A percentile compares a stretch with the other conserved stretches of the same genome.
Evolutionary conservation across 1,140 invertebrate genomes (phyloP).

Genomic region (Drosophila fuyamai): DNA sequence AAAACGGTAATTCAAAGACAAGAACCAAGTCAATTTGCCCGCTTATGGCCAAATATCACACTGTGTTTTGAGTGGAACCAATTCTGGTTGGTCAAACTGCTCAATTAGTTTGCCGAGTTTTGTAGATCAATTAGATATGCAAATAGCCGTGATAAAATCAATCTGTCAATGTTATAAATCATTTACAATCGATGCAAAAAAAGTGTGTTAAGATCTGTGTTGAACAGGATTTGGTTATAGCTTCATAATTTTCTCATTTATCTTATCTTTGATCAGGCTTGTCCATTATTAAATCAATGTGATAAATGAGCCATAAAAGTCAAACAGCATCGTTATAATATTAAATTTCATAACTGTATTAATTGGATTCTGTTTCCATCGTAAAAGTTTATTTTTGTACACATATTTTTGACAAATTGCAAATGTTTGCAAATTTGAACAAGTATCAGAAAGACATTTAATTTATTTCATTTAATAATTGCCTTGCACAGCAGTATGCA

Average conservation of each 20-base stretch:
- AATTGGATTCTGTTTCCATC: not conserved
- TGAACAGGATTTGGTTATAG: conserved; percentile 4
- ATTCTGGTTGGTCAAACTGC: conserved; percentile 36
- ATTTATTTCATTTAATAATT: not conserved
- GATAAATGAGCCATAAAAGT: not conserved
- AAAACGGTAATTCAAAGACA: conserved; percentile 57
- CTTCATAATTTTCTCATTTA: conserved; percentile 15
- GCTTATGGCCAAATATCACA: conserved; percentile 19
- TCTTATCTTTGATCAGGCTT: conserved; percentile 16
- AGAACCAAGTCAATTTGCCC: conserved; percentile 24
- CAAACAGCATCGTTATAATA: not conserved
- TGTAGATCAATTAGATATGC: conserved; percentile 59
- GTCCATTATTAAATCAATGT: conserved; percentile 11
- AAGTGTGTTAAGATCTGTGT: conserved; percentile 1
- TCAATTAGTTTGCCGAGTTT: conserved; percentile 44
- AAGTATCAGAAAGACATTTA: not conserved
- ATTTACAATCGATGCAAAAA: conserved; percentile 11
- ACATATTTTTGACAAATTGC: no score
- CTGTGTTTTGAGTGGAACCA: conserved; percentile 35
- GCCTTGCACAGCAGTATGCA: not conserved
- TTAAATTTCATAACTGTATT: not conserved
- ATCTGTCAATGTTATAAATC: conserved; percentile 20
- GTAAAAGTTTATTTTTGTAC: not conserved
- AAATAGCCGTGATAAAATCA: conserved; percentile 35
- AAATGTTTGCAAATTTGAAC: not conserved